Base-by-base conservation (phyloP, 2,113 vertebrate species). In the Centrocercus urophasianus region DNA sequence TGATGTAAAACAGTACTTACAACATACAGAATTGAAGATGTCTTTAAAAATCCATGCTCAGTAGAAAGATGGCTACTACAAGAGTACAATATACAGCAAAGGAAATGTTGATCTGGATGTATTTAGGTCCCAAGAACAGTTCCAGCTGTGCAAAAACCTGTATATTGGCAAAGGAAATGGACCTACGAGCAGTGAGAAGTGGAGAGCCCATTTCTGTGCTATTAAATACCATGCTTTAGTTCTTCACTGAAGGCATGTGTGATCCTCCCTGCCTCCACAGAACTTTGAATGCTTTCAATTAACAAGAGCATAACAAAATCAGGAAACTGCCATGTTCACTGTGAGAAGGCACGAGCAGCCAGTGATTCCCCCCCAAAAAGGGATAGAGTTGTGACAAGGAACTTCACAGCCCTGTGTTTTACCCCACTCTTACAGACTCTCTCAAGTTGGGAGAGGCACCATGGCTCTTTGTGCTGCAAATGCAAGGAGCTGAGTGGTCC, bases 381-480 rank as follows among this genome's bases (percentile, higher is more conserved):
- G 4, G 21, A 10, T 13, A 60, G 8, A 15, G 15, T 0, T 3
- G 15, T 66, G 16, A 11, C 0, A 0, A 11, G 22, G 10, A 56
- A 21, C 0, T 0, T 59, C 20, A 47, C 52, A 71, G 18, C 2
- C 21, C 10, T 8, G 4, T 38, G 34, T 12, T 43, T 78, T 73
- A 43, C 52, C 11, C 40, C 34, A 28, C 6, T 56, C 45, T 11
- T 54, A 47, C 22, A n/a, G 30, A 61, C 19, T 59, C 27, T 9
- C 32, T 70, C 48, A 34, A 11, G 8, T 22, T 78, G 52, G 32
- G 18, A 86, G 47, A 43, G 25, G 27, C 21, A 45, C 19, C 2
- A 1, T 0, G 2, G 9, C 32, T 73, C 32, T 65, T 67, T 83
- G 28, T 32, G 43, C 52, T 40, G 36, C 22, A 56, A 42, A 56